Evolutionary conservation across 1,140 invertebrate species (phyloP).

Genomic region (Drosophila aff.): DNA sequence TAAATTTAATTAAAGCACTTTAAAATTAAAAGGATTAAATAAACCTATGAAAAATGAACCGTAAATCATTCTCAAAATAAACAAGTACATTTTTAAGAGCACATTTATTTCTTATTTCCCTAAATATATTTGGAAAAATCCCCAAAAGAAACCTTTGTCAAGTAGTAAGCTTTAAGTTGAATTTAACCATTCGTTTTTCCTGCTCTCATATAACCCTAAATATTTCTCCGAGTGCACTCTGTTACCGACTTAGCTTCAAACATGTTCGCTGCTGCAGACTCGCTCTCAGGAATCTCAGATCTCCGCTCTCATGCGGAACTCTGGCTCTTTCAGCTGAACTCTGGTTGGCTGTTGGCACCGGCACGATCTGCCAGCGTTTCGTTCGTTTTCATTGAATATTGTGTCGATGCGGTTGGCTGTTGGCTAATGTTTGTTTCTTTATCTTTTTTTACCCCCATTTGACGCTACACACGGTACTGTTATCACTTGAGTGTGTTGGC

Average conservation of each 20-base stretch:
- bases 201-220: not conserved
- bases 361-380: slow-evolving; percentile 67
- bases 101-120: not conserved
- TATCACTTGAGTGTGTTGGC: slow-evolving; percentile 58
- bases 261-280: slow-evolving; percentile 34
- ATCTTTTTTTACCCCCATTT: slow-evolving; percentile 31
- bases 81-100: no score
- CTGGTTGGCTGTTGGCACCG: slow-evolving; percentile 72
- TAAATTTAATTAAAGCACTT: not conserved
- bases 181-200: not conserved
- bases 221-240: slow-evolving; percentile 28
- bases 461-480: slow-evolving; percentile 75
- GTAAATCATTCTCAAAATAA: no score
- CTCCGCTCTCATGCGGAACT: slow-evolving; percentile 11
- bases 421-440: slow-evolving; percentile 39
- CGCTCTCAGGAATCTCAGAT: not conserved
- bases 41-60: no score
- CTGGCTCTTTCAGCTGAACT: slow-evolving; percentile 48
- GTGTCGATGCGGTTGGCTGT: slow-evolving; percentile 79
- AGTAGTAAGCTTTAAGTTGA: no score
- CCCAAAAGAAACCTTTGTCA: not conserved
- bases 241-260: slow-evolving; percentile 34
- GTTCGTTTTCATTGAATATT: slow-evolving; percentile 80
- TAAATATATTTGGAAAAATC: not conserved
- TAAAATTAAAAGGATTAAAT: not conserved